Evolutionary conservation across 2,113 vertebrate genomes (phyloP), one percentile per base, ranked within the genome.

Genomic region (Cyanoramphus novaezelandiae): DNA sequence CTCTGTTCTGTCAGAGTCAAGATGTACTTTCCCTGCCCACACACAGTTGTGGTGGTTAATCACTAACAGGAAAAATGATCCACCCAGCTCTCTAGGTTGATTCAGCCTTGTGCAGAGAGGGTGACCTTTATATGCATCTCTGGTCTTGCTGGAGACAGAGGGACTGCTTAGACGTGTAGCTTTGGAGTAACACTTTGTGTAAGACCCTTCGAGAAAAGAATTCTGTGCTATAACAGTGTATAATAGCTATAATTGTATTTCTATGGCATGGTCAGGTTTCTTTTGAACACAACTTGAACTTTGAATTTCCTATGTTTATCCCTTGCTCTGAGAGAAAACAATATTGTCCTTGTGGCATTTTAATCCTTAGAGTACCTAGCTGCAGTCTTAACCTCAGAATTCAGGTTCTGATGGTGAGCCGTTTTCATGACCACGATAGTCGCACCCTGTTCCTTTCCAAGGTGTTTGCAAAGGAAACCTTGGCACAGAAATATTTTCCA

Each of bases 1-100:
- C 11, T 43, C 16, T 1, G 0, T 17, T 57, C 52, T 43, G 37
- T 15, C 1, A 1, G 41, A 62, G 50, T 46, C 0, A 1, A 46
- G 67, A 11, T 9, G n/a, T 17, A 1, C 39, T 28, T 7, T 15
- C 14, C 6, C 20, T 62, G 39, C 31, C 47, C 52, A 31, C 13
- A 2, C 0, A 0, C 14, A 8, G 18, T 1, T 33, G 25, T 12
- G 35, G 16, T 21, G 55, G 39, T 55, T 55, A 39, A 69, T 86
- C 46, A 2, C 67, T 25, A 7, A 10, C 7, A 35, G 25, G 21
- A 17, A 44, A 70, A 82, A 57, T 4, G 1, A 74, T 33, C 49
- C 41, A 14, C 11, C 23, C 8, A 6, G 23, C 46, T n/a, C 65
- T 44, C 23, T 27, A 7, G 37, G 50, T 21, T 80, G 57, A 19